phyloP scores from a whole-genome alignment of 2,113 vertebrate genomes.

The Oreochromis spilurus region DNA sequence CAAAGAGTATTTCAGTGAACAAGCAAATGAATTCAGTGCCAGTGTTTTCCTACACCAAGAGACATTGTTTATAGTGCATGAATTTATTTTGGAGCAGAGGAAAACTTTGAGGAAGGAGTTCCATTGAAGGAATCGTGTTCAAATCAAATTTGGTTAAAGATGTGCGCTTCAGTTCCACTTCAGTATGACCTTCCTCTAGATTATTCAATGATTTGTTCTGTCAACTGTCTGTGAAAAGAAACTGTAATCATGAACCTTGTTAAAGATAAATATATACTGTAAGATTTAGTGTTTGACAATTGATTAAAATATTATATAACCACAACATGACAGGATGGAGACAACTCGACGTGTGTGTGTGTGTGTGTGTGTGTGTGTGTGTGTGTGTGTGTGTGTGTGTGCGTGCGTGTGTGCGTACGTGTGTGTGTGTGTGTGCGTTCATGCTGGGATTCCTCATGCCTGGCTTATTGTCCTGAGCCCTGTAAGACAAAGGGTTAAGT shows the following conservation, averaged over 20 bases:
- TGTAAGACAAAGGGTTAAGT: constrained; percentile 85
- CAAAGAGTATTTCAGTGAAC: not conserved
- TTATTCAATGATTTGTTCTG: not conserved
- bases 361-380: not conserved
- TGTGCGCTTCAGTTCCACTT: not conserved
- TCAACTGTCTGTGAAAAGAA: not conserved
- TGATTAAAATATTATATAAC: not conserved
- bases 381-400: not conserved
- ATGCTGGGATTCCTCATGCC: constrained; percentile 61
- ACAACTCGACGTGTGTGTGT: not conserved
- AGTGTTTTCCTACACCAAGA: not conserved
- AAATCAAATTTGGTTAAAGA: not conserved
- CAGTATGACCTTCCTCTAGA: not conserved
- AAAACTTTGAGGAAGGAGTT: not conserved
- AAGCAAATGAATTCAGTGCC: not conserved
- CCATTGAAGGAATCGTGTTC: not conserved
- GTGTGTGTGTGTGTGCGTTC: not conserved
- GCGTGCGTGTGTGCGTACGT: not conserved
- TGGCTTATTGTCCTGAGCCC: constrained; percentile 73
- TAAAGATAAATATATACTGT: not conserved
- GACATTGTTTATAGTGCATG: not conserved
- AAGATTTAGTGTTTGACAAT: not conserved
- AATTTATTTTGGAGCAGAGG: not conserved
- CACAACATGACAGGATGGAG: constrained; percentile 16
- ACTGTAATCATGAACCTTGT: not conserved